phyloP scores from a whole-genome alignment of 2,113 vertebrate species.

The Crotalus tigris region DNA sequence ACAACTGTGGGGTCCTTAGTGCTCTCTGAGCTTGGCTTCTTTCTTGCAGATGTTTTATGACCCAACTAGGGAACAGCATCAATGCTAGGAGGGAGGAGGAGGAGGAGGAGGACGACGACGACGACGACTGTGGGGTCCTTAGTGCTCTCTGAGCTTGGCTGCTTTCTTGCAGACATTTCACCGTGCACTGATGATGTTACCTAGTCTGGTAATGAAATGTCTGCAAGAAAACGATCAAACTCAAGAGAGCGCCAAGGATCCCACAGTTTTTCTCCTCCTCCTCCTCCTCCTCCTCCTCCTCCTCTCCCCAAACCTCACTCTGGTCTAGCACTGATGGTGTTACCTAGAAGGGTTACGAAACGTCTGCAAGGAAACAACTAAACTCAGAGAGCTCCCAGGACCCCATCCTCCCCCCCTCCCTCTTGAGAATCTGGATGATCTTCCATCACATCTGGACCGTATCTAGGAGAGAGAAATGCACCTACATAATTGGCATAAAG shows the following conservation, averaged over 20 bases:
- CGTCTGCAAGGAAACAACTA: neutral
- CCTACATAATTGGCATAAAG: neutral
- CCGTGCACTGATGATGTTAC: neutral
- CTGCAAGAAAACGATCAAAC: neutral
- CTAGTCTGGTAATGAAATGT: neutral
- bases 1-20: too few relatives aligned
- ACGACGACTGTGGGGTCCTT: too few relatives aligned
- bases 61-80: too few relatives aligned
- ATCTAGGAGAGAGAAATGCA: neutral
- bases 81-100: too few relatives aligned
- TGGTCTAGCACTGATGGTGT: neutral
- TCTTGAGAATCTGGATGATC: too few relatives aligned
- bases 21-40: too few relatives aligned
- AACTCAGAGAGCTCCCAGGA: neutral
- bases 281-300: too few relatives aligned
- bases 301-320: too few relatives aligned
- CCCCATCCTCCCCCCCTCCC: neutral
- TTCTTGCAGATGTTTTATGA: too few relatives aligned
- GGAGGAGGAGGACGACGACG: too few relatives aligned
- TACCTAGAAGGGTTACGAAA: neutral
- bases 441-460: neutral
- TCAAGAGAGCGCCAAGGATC: neutral
- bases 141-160: neutral
- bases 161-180: neutral
- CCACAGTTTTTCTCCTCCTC: neutral